These are phyloP conservation scores for Venusia cambrica DNA, from an alignment of 2,888 invertebrate genomes.

Conservation along the genomic window DNA sequence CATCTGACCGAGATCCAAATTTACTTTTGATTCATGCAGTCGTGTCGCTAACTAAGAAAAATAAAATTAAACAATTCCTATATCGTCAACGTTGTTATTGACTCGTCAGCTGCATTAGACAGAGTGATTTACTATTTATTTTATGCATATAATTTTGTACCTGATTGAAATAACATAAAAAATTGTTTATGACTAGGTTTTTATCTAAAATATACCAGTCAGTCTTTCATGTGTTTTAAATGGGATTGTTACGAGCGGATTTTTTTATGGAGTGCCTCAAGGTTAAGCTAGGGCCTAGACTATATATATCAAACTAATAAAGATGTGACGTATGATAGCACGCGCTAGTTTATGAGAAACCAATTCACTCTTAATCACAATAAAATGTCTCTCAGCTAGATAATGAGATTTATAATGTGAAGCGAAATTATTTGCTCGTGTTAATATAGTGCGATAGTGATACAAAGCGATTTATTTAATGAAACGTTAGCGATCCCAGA, in stretches of 20 bases:
- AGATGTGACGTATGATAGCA: too few species aligned
- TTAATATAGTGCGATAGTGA: constrained; percentile 33
- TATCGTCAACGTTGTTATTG: constrained; percentile 44
- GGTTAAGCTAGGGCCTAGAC: constrained; percentile 31
- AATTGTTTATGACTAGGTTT: constrained; percentile 32
- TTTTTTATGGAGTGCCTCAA: constrained; percentile 32
- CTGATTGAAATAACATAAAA: constrained; percentile 32
- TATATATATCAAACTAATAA: too few species aligned
- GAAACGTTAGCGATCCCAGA: constrained; percentile 44
- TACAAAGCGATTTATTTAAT: constrained; percentile 50
- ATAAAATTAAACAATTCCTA: constrained; percentile 47
- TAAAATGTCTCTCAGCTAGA: too few species aligned
- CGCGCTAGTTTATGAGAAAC: too few species aligned
- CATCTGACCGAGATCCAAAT: constrained; percentile 49
- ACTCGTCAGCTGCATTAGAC: constrained; percentile 50
- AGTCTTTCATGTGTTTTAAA: constrained; percentile 33
- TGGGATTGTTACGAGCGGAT: constrained; percentile 29
- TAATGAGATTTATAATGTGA: too few species aligned
- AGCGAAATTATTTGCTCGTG: too few species aligned
- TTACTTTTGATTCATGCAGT: constrained; percentile 47
- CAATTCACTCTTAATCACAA: too few species aligned
- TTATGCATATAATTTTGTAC: too few species aligned
- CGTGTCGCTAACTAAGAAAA: constrained; percentile 43
- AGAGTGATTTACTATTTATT: constrained; percentile 47
- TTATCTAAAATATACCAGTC: constrained; percentile 20